Evolutionary conservation across 2,888 invertebrate genomes (phyloP).

Genomic region (Pseudanteris insignis): DNA sequence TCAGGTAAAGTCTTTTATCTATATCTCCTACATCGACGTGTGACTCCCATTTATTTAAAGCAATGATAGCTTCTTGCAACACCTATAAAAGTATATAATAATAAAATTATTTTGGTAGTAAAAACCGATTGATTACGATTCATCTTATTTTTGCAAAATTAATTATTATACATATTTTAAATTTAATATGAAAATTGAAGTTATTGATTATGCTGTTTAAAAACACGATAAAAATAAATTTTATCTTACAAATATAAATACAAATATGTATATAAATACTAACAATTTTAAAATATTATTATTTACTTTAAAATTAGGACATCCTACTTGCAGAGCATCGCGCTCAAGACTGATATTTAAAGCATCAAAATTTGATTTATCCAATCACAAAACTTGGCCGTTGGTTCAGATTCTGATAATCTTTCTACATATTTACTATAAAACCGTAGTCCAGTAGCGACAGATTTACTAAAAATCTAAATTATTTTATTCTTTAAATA

Average conservation of each 20-base stretch:
- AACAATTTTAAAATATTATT: not conserved
- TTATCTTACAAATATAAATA: no score
- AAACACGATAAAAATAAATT: no score
- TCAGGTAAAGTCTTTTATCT: not conserved
- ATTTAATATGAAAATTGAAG: no score
- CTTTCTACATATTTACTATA: not conserved
- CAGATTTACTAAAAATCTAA: slow-evolving; percentile 2
- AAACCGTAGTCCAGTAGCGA: not conserved
- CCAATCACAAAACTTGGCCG: not conserved
- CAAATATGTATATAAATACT: no score
- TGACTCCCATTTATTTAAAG: not conserved
- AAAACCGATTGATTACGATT: no score
- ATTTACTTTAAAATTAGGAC: not conserved
- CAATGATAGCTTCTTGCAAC: not conserved
- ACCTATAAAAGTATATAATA: slow-evolving; percentile 1
- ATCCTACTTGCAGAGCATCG: not conserved
- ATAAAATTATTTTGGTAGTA: no score
- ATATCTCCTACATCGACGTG: not conserved
- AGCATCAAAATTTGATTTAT: slow-evolving; percentile 1
- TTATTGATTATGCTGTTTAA: no score
- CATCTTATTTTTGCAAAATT: no score
- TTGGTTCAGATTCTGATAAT: not conserved
- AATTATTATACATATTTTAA: no score
- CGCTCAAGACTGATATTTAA: not conserved
- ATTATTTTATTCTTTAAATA: no score